Evolutionary conservation across 1,140 invertebrate genomes (phyloP), one percentile per base, ranked within the genome.

Genomic region (Psilanteris sp.): DNA sequence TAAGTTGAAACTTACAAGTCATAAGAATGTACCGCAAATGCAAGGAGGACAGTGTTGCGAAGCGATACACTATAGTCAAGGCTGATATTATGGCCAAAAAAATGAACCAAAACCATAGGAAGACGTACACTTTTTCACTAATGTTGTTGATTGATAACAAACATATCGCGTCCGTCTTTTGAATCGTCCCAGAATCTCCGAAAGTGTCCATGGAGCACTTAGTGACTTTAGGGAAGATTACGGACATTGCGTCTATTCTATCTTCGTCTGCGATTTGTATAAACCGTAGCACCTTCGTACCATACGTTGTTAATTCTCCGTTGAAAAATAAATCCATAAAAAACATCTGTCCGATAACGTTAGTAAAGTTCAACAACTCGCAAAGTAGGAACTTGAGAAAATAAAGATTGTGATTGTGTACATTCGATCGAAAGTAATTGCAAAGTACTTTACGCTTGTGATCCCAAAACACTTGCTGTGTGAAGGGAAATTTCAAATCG

Each of bases 81-180:
- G 92, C 93, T 4, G 62, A 11, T 1, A 67, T n/a, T 6, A 48
- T 10, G 1, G 50, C 48, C 20, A 66, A 55, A 2, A 32, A 8
- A 24, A 96, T 94, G 72, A 97, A 95, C 94, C 94, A 96, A 86
- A 92, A 95, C 95, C 95, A 97, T 4, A 97, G 88, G 88, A 97
- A 96, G 3, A 46, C 11, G n/a, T 41, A 64, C 6, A 64, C 41
- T 3, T 50, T 50, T 32, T 64, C 59, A 15, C 31, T 64, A 7
- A 8, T 3, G 9, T 20, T 39, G 26, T 64, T 64, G 0, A 22
- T 1, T 1, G 59, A 36, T n/a, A 50, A 11, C 3, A 50, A 8
- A 4, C 59, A 64, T 5, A 64, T 6, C 0, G 18, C 36, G 4
- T 64, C 46, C 26, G 0, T 18, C 78, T 93, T 94, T 86, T 97